Evolutionary conservation across 2,888 invertebrate genomes (phyloP), one percentile per base, ranked within the genome.

Genomic region (Microctonus hyperodae): DNA sequence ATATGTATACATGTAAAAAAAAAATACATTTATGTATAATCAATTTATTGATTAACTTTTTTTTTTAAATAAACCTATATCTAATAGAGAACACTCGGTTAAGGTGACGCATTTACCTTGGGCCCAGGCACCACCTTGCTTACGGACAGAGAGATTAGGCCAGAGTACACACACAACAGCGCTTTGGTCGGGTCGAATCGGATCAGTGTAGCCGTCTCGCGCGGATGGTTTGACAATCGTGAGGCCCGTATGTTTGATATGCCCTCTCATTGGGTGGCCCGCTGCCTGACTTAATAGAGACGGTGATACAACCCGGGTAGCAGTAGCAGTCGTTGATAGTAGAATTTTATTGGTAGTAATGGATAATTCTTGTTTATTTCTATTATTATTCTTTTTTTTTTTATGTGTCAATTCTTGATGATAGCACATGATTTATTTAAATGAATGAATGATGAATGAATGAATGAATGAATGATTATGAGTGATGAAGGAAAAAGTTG

Each of bases 101-200:
- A 83, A 83, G 83, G 83, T 83, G 83, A 83, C 83, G 83, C 83
- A 84, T 82, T 84, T 84, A 84, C 84, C 84, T 84, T 84, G 80
- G 83, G 83, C 83, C 84, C 83, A 82, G 83, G 82, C 83, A 83
- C 83, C 83, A 83, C 83, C 83, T 83, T 82, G 81, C 79, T 82
- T 80, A 83, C 82, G 76, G 78, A 80, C 78, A 83, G 81, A 83
- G 81, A 81, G 78, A 82, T 81, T 44, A 81, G 79, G 83, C 81
- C 81, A 23, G 11, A 7, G 28, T 28, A 81, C 79, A 80, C 80
- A 75, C 76, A 77, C 75, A 80, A 79, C 80, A 80, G 44, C 20
- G 44, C 44, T 78, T 80, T 77, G 82, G 78, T 80, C 76, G 80
- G 81, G 81, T 80, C 81, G 81, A 78, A 65, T 69, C 77, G 72